A percentile compares a stretch with the other conserved stretches of the same genome.
phyloP scores from a whole-genome alignment of 2,113 vertebrate genomes.

The Phyllostomus discolor region DNA sequence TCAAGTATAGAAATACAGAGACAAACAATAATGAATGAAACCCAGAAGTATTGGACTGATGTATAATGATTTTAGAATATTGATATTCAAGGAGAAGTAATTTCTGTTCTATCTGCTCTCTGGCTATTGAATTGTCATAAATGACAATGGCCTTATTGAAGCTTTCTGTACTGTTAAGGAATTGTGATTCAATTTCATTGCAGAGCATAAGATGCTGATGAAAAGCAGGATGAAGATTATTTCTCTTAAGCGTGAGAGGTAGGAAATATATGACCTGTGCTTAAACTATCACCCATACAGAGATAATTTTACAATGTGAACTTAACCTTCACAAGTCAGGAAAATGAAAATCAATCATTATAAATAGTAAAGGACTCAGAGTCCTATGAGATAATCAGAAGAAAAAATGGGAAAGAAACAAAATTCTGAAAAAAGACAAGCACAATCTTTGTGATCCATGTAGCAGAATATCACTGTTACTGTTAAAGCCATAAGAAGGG shows the following conservation, averaged over 20 bases:
- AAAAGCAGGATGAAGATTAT: neutral
- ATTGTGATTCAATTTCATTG: neutral
- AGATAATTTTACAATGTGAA: conserved; percentile 5
- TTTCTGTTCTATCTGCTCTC: neutral
- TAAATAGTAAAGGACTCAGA: conserved; percentile 17
- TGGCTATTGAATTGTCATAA: neutral
- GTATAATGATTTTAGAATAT: neutral
- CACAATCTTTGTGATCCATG: neutral
- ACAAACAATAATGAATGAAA: neutral
- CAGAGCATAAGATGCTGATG: neutral
- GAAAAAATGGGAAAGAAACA: conserved; percentile 1
- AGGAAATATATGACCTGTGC: neutral
- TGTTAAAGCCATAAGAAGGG: neutral
- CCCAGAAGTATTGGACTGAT: neutral
- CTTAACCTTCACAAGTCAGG: conserved; percentile 2
- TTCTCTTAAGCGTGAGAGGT: neutral
- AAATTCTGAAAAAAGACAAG: neutral
- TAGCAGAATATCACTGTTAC: conserved; percentile 23
- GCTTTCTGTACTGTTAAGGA: neutral
- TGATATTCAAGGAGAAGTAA: conserved; percentile 30
- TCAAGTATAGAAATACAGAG: neutral
- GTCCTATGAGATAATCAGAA: neutral
- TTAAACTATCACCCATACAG: neutral
- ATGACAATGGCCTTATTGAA: neutral
- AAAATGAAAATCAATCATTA: conserved; percentile 27